phyloP scores from a whole-genome alignment of 92 coral and sea anemone genomes.

The Paragorgia papillata region DNA sequence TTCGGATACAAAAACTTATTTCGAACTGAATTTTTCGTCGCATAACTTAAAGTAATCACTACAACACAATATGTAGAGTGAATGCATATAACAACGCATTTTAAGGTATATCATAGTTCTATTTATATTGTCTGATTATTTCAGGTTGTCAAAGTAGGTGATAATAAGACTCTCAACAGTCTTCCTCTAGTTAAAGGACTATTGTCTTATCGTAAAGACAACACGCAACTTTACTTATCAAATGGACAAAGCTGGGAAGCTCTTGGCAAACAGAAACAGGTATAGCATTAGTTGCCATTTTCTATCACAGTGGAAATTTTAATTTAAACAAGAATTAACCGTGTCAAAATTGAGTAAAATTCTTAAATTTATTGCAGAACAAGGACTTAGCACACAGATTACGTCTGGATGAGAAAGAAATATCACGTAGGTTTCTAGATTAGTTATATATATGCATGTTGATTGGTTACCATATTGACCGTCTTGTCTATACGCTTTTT shows the following conservation, averaged over 20 bases:
- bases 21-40: too few species aligned
- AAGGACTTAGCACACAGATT: background rate
- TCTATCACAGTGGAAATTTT: background rate
- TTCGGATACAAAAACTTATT: too few species aligned
- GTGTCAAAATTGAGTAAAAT: background rate
- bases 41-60: too few species aligned
- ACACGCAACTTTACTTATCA: slow-evolving; percentile 1
- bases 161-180: background rate
- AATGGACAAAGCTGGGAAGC: slow-evolving; percentile 15
- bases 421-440: slow-evolving; percentile 6
- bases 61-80: too few species aligned
- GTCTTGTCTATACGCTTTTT: too few species aligned
- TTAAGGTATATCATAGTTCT: background rate
- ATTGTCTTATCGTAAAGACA: slow-evolving; percentile 20
- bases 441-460: background rate
- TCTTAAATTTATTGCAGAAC: background rate
- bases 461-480: too few species aligned
- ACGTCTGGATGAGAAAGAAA: too few species aligned
- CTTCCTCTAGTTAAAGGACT: slow-evolving; percentile 9
- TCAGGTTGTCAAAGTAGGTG: slow-evolving; percentile 18
- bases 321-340: background rate
- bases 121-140: background rate
- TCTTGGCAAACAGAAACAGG: slow-evolving; percentile 8
- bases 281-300: background rate
- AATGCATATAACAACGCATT: too few species aligned